These are phyloP conservation scores for Myzus persicae DNA, from an alignment of 1,140 invertebrate genomes.

Conservation along the genomic window DNA sequence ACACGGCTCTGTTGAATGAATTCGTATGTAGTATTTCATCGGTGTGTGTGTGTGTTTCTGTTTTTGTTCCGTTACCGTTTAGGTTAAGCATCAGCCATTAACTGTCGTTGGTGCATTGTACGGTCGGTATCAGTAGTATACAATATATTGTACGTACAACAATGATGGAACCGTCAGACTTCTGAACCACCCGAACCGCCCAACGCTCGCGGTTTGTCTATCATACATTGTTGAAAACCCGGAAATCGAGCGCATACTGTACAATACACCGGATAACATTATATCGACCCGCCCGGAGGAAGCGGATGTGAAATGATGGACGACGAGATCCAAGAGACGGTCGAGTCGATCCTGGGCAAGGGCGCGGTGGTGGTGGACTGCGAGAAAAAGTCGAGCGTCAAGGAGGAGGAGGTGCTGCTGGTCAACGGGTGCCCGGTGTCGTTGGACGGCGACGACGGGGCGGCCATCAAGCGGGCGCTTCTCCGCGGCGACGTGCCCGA, in stretches of 20 bases:
- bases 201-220: background rate
- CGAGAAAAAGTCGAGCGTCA: slow-evolving; percentile 76
- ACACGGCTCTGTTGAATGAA: background rate
- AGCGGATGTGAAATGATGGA: slow-evolving; percentile 68
- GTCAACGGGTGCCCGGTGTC: slow-evolving; percentile 79
- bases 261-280: background rate
- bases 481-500: slow-evolving; percentile 77
- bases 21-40: slow-evolving; percentile 1
- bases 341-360: slow-evolving; percentile 78
- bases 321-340: slow-evolving; percentile 80
- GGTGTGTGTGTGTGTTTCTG: background rate
- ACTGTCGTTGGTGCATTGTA: background rate
- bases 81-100: background rate
- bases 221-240: background rate
- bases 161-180: background rate
- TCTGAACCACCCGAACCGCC: background rate
- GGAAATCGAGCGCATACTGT: background rate
- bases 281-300: background rate
- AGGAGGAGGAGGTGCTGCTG: slow-evolving; percentile 77
- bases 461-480: slow-evolving; percentile 75
- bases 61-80: slow-evolving; percentile 12
- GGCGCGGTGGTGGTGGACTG: slow-evolving; percentile 79
- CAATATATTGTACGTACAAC: background rate
- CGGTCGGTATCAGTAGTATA: background rate
- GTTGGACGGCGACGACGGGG: slow-evolving; percentile 75